phyloP scores from a whole-genome alignment of 2,888 invertebrate species.

The Rhimphoctona megacephalus region DNA sequence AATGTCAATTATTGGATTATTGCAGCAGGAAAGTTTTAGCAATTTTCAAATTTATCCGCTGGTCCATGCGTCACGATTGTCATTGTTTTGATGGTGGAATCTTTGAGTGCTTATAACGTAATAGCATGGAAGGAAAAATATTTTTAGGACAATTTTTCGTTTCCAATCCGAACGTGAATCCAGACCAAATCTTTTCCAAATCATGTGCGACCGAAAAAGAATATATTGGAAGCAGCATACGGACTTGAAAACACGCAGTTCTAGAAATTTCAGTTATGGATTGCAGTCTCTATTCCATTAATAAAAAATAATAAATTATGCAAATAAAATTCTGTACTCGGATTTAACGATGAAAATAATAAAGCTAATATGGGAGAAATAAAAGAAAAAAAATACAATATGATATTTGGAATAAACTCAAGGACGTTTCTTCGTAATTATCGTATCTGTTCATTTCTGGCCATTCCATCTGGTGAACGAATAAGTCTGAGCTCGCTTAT shows the following conservation, averaged over 20 bases:
- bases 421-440: conserved; percentile 50
- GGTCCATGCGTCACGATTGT: neutral
- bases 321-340: neutral
- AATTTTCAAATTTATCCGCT: neutral
- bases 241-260: neutral
- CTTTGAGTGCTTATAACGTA: neutral
- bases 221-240: neutral
- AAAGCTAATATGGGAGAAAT: neutral
- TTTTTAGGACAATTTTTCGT: neutral
- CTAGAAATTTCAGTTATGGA: neutral
- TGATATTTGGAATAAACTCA: conserved; percentile 3
- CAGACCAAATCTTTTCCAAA: neutral
- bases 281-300: neutral
- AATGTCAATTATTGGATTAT: neutral
- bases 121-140: neutral
- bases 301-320: neutral
- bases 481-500: conserved; percentile 6
- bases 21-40: neutral
- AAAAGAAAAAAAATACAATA: neutral
- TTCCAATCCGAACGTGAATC: no score
- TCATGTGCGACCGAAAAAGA: neutral
- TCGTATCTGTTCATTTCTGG: conserved; percentile 36
- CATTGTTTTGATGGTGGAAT: neutral
- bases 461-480: conserved; percentile 17
- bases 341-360: neutral